Percentiles rank a stretch among this genome's conserved stretches.
Conservation (phyloP, 2,113 vertebrate species). For the Amblyornis subalaris region DNA sequence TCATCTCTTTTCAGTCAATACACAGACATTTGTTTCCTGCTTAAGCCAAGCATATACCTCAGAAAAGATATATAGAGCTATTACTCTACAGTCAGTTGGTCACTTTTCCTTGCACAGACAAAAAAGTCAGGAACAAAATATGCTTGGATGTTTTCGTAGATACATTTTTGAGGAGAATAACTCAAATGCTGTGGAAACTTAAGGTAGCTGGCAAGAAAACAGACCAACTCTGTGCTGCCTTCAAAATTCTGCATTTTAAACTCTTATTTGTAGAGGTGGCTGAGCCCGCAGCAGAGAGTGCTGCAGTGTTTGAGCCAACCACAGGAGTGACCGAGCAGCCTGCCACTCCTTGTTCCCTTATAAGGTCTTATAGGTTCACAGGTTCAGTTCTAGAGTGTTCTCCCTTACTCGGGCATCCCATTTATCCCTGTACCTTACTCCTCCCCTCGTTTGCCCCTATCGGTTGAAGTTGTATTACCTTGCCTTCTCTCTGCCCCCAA, state of each 20-base stretch:
- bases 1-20: neutral
- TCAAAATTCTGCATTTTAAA: neutral
- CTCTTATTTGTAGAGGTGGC: too few relatives aligned
- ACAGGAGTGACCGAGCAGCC: too few relatives aligned
- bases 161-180: neutral
- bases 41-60: neutral
- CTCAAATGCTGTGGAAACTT: neutral
- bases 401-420: too few relatives aligned
- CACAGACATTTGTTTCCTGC: neutral
- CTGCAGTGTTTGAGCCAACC: too few relatives aligned
- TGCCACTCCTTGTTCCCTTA: too few relatives aligned
- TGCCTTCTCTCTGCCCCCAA: too few relatives aligned
- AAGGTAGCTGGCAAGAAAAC: neutral
- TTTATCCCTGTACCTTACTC: too few relatives aligned
- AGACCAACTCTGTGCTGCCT: neutral
- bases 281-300: too few relatives aligned
- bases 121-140: neutral
- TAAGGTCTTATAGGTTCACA: too few relatives aligned
- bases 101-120: neutral
- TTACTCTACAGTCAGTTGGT: neutral
- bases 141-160: neutral
- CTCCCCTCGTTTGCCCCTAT: too few relatives aligned
- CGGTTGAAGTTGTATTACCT: too few relatives aligned
- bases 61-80: neutral
- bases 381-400: too few relatives aligned